Evolutionary conservation across 2,797 vertebrate genomes (phyloP).

Genomic region (Pachyuromys duprasi): DNA sequence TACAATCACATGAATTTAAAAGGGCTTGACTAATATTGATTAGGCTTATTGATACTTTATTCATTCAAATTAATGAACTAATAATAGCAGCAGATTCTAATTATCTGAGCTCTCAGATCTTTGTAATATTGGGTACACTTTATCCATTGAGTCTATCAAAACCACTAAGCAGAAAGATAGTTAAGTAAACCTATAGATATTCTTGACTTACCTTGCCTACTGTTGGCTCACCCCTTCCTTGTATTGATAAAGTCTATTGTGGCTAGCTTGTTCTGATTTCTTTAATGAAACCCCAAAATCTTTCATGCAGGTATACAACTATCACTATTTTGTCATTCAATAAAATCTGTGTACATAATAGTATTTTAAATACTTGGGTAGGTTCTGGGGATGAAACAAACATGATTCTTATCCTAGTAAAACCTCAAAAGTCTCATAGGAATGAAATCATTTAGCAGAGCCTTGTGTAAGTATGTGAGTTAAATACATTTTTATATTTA

Average conservation of each 20-base stretch:
- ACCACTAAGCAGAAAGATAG: background rate
- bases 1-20: background rate
- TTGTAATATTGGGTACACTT: background rate
- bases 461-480: background rate
- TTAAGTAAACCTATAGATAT: background rate
- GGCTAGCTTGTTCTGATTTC: background rate
- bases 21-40: background rate
- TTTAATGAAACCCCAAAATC: background rate
- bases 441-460: slow-evolving; percentile 7
- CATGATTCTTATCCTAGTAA: background rate
- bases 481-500: background rate
- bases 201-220: background rate
- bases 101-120: background rate
- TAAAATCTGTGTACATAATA: background rate
- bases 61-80: slow-evolving; percentile 4
- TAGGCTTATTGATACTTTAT: background rate
- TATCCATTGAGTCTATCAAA: background rate
- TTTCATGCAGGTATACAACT: background rate
- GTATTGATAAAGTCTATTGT: background rate
- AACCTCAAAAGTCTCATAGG: background rate
- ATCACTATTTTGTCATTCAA: background rate
- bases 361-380: background rate
- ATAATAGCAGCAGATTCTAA: slow-evolving; percentile 9
- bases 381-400: background rate
- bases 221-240: background rate